A percentile compares a stretch with the other conserved stretches of the same genome.
These are phyloP conservation scores for Panopea generosa DNA, from an alignment of 2,888 invertebrate species.

Conservation along the genomic window DNA sequence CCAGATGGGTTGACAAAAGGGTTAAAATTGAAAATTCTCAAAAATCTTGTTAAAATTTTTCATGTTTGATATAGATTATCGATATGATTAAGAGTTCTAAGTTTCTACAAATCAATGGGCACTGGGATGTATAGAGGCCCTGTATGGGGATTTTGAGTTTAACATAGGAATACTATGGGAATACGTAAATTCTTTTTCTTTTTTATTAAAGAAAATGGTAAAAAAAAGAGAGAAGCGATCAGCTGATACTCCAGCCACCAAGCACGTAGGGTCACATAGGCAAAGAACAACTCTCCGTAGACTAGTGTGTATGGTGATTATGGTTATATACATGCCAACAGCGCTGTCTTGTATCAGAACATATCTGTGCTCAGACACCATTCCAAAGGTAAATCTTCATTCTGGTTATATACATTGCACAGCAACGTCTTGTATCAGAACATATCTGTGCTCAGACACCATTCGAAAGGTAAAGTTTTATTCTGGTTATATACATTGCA, in stretches of 20 bases:
- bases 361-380: slow-evolving; percentile 51
- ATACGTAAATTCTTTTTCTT: no score
- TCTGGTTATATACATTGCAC: slow-evolving; percentile 60
- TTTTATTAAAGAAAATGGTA: background rate
- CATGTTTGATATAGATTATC: no score
- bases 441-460: slow-evolving; percentile 54
- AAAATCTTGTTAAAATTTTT: no score
- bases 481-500: slow-evolving; percentile 60
- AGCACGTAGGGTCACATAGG: background rate
- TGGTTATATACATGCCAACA: slow-evolving; percentile 60
- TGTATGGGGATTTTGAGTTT: no score
- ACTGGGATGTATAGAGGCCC: no score
- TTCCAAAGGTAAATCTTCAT: slow-evolving; percentile 54
- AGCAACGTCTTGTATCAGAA: slow-evolving; percentile 42
- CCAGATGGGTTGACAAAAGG: no score
- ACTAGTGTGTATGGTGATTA: slow-evolving; percentile 43
- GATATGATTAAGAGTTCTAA: no score
- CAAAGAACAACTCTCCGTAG: slow-evolving; percentile 33
- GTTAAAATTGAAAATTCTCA: no score
- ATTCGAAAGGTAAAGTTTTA: no score
- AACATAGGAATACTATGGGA: no score
- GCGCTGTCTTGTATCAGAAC: slow-evolving; percentile 47
- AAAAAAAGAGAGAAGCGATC: background rate
- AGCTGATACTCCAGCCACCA: background rate
- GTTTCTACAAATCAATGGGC: no score